Conservation (phyloP, 2,888 invertebrate genomes). For the Euplexia lucipara region DNA sequence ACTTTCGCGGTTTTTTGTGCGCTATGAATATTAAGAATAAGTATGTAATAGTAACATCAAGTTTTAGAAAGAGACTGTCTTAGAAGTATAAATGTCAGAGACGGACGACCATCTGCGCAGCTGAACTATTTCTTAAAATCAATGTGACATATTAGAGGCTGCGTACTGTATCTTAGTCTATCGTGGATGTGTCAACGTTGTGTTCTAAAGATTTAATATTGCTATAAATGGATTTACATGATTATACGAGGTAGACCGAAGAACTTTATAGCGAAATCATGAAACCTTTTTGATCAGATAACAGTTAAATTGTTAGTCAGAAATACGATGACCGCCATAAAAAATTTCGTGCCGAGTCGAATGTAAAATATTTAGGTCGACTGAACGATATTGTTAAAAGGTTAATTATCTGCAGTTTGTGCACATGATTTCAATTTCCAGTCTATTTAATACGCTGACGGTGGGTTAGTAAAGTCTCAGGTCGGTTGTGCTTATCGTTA, state of each 20-base stretch:
- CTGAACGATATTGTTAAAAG: background rate
- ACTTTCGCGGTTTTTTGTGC: conserved; percentile 36
- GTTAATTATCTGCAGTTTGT: background rate
- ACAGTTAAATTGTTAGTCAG: background rate
- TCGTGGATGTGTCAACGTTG: conserved; percentile 51
- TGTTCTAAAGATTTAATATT: conserved; percentile 32
- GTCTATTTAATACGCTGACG: background rate
- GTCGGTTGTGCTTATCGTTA: conserved; percentile 61
- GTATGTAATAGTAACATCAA: conserved; percentile 10
- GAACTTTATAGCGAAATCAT: conserved; percentile 32
- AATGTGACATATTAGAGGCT: background rate
- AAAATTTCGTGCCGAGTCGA: background rate
- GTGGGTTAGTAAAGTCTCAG: conserved; percentile 44
- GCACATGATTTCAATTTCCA: conserved; percentile 43
- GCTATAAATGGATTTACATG: conserved; percentile 20
- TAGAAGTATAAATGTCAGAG: background rate
- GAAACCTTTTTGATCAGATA: background rate
- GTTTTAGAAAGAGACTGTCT: background rate
- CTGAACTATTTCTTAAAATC: background rate
- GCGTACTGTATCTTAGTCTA: conserved; percentile 35
- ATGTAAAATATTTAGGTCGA: background rate
- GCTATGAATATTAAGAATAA: conserved; percentile 32
- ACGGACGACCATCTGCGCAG: background rate
- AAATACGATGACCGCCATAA: background rate
- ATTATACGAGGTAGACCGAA: conserved; percentile 27